Conservation (phyloP, 30 jellyfish, hydroid and myxozoan genomes). For the Turritopsis rubra region DNA sequence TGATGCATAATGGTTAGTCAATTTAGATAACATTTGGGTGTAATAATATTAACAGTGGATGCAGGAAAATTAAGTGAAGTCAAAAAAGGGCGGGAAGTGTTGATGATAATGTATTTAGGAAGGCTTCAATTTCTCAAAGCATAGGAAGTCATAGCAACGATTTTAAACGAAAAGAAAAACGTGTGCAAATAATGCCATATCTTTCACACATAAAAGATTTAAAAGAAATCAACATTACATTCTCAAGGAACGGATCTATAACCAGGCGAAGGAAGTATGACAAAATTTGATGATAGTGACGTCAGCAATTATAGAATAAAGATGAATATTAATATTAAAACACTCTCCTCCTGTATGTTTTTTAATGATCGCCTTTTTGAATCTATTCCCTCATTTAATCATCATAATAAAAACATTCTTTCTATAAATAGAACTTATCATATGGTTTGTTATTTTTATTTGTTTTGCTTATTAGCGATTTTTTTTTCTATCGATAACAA, state of each 20-base stretch:
- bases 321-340: neutral
- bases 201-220: too few relatives aligned
- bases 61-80: neutral
- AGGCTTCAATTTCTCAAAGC: neutral
- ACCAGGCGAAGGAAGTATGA: neutral
- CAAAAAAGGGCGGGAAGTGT: neutral
- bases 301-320: neutral
- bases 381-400: too few relatives aligned
- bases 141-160: neutral
- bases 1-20: too few relatives aligned
- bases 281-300: neutral
- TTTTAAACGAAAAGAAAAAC: too few relatives aligned
- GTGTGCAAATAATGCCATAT: too few relatives aligned
- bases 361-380: neutral
- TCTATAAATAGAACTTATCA: neutral
- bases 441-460: neutral
- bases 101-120: neutral
- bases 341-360: neutral
- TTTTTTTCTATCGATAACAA: too few relatives aligned
- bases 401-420: neutral
- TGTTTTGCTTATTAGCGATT: neutral
- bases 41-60: neutral
- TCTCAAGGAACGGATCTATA: neutral
- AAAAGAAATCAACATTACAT: too few relatives aligned
- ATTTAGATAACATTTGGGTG: too few relatives aligned